Conservation (phyloP, 2,113 vertebrate genomes). For the Dromiciops gliroides region DNA sequence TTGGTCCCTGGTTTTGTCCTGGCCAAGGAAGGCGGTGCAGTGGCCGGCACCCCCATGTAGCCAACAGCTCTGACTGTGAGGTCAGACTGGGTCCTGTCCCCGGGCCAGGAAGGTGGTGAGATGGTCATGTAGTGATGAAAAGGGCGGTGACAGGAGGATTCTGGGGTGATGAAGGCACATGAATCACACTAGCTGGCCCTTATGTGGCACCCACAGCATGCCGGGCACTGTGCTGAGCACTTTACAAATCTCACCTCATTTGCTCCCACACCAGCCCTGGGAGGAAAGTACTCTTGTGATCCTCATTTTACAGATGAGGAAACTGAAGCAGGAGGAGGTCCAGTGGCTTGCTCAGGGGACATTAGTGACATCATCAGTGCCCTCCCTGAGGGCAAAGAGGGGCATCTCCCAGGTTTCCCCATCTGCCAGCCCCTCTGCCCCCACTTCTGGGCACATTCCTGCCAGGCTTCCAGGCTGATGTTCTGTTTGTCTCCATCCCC, state of each 20-base stretch:
- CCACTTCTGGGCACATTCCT: background rate
- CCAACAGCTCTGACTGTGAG: background rate
- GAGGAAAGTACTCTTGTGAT: background rate
- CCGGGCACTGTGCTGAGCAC: background rate
- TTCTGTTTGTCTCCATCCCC: background rate
- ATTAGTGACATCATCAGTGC: background rate
- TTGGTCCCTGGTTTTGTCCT: background rate
- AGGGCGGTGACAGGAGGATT: background rate
- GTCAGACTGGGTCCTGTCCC: background rate
- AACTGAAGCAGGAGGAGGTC: background rate
- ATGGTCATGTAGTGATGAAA: background rate
- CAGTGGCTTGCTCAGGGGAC: background rate
- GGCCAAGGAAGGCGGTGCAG: background rate
- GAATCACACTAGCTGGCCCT: background rate
- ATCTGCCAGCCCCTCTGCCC: background rate
- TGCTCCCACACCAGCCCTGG: accelerated
- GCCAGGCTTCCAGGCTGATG: background rate
- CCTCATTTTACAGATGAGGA: background rate
- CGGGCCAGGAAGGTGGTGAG: background rate
- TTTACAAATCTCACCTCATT: background rate
- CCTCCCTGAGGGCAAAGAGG: no score
- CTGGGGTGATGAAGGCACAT: background rate
- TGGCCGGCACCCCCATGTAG: background rate
- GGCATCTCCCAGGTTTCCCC: background rate
- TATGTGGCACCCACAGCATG: background rate